Base-by-base conservation (phyloP, 2,797 vertebrate species). In the Limnodromus scolopaceus region DNA sequence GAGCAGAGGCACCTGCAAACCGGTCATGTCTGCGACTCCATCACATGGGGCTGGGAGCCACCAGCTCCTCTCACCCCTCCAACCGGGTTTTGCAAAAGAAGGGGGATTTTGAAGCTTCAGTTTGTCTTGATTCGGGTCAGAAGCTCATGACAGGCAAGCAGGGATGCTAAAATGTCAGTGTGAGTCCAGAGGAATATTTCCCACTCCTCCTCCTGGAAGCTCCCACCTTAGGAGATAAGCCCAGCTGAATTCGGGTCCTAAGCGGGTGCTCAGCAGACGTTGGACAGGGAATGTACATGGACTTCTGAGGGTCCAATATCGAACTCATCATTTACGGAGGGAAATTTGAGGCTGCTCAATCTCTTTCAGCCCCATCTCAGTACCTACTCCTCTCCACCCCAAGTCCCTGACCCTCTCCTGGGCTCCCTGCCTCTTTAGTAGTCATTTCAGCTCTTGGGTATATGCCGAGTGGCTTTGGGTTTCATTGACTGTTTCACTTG, bases 1-100 rank as follows among this genome's bases (percentile, higher is more conserved):
- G 38, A 93, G 68, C 84, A 93, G 48, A 95, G 72, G 53, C 68
- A 89, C 93, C 91, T 92, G 87, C 74, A 28, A 64, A 66, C 58
- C 0, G 27, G 78, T 66, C 71, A 13, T 19, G 45, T 22, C 70
- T 36, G 28, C 7, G 0, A 16, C 10, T 58, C 41, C 38, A 10
- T 13, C 57, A 18, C n/a, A 2, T 6, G 18, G 61, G 8, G 12
- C 41, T 58, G 64, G 60, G 34, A 71, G 27, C 30, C 65, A 49
- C 61, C 16, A 48, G 57, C 38, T 70, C 48, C 78, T 76, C 30
- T 38, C 36, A 14, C 4, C 18, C 9, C 13, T 82, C 53, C 46
- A 66, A 6, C 24, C 4, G 3, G 14, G 10, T 12, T 49, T 69
- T 43, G 63, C 48, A 28, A 14, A 24, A 27, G 13, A 70, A 63